phyloP scores from a whole-genome alignment of 2,113 vertebrate genomes.

The Riparia riparia region DNA sequence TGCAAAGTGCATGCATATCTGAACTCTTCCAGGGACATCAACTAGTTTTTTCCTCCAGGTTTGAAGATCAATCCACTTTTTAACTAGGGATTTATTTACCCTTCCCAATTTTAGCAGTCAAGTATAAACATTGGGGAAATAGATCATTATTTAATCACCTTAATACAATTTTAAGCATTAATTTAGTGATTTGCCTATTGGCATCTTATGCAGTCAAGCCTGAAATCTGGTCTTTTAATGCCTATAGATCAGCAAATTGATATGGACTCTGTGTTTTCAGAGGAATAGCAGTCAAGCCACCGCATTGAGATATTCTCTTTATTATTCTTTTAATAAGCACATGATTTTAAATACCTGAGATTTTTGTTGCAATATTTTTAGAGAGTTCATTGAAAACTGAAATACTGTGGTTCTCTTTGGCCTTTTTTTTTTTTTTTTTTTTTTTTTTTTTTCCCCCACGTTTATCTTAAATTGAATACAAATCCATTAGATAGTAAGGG shows the following conservation, averaged over 20 bases:
- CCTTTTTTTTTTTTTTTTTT: neutral
- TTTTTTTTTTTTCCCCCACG: no score
- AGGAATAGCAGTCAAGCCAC: neutral
- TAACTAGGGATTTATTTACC: neutral
- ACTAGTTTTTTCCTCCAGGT: neutral
- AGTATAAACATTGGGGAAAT: neutral
- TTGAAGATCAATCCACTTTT: neutral
- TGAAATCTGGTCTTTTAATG: neutral
- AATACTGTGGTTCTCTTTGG: neutral
- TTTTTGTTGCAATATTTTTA: neutral
- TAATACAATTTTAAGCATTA: neutral
- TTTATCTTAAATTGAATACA: neutral
- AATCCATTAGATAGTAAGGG: neutral
- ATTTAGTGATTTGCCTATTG: neutral
- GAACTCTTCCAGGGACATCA: neutral
- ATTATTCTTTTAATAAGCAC: neutral
- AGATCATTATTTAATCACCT: neutral
- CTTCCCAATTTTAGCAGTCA: neutral
- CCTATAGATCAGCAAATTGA: neutral
- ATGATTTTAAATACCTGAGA: neutral
- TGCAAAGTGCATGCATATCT: neutral
- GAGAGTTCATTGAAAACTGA: neutral
- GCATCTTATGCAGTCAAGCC: neutral
- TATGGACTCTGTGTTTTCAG: neutral
- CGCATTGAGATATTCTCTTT: neutral